Conservation (phyloP, 2,888 invertebrate genomes). For the Megastigmus dorsalis region DNA sequence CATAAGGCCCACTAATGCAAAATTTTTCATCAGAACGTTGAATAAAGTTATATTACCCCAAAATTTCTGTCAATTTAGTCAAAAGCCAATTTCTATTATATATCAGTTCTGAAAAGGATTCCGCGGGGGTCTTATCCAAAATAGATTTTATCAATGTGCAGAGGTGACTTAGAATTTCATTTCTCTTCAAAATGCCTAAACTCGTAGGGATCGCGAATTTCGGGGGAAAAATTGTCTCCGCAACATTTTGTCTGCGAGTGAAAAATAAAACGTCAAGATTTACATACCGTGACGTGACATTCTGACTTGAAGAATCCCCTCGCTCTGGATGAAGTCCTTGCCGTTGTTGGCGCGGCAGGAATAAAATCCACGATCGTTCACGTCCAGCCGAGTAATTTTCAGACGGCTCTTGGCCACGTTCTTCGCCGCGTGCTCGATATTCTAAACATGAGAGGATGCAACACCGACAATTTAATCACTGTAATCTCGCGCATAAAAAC, state of each 20-base stretch:
- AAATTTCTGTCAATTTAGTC: no score
- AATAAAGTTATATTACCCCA: no score
- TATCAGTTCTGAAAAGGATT: no score
- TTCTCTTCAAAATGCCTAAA: no score
- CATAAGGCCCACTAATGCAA: no score
- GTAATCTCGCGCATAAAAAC: not conserved
- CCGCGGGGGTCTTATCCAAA: no score
- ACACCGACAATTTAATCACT: not conserved
- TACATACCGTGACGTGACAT: constrained; percentile 58
- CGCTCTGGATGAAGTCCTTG: constrained; percentile 67
- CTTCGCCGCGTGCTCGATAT: constrained; percentile 66
- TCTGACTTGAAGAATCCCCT: constrained; percentile 63
- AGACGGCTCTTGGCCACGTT: constrained; percentile 66
- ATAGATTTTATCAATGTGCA: no score
- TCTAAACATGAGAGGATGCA: constrained; percentile 53
- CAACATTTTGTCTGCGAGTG: constrained; percentile 10
- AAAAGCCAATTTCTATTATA: no score
- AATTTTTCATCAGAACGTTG: no score
- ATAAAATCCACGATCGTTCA: constrained; percentile 66
- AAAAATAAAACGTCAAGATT: constrained; percentile 36
- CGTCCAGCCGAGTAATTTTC: constrained; percentile 65
- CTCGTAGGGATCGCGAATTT: no score
- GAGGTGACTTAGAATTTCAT: no score
- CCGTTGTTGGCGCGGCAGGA: constrained; percentile 67
- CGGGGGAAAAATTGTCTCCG: not conserved